phyloP scores from a whole-genome alignment of 2,888 invertebrate genomes.

The Eurytoma adleriae region DNA sequence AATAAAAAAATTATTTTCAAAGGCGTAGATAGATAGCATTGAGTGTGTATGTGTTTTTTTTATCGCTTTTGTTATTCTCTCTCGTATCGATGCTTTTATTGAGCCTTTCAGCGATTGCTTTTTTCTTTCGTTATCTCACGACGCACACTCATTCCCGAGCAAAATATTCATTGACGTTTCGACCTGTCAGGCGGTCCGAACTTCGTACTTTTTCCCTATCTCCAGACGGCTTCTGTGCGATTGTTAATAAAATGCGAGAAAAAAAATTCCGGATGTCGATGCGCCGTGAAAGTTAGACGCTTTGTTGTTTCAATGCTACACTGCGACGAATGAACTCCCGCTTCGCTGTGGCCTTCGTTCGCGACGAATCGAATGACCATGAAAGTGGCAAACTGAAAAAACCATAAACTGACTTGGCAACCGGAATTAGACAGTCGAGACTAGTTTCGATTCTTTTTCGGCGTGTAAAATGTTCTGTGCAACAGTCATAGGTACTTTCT shows the following conservation, averaged over 20 bases:
- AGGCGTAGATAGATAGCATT: background rate
- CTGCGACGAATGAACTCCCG: too few relatives aligned
- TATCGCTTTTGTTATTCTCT: too few relatives aligned
- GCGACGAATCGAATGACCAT: background rate
- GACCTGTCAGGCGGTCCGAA: background rate
- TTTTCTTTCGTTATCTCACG: background rate
- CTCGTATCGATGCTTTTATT: background rate
- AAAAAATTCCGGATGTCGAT: background rate
- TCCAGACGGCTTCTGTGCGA: too few relatives aligned
- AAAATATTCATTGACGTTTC: constrained; percentile 4
- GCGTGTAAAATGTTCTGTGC: too few relatives aligned
- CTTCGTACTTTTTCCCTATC: too few relatives aligned
- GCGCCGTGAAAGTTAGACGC: background rate
- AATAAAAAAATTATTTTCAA: background rate
- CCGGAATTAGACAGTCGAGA: background rate
- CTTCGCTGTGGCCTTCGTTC: background rate
- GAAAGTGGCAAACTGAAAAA: background rate
- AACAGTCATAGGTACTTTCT: too few relatives aligned
- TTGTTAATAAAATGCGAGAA: background rate
- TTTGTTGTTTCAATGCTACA: background rate
- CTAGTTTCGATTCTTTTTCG: constrained; percentile 6
- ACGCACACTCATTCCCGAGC: background rate
- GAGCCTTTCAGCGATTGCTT: background rate
- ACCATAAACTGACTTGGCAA: constrained; percentile 9
- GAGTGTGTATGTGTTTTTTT: too few relatives aligned